These are phyloP conservation scores for Taxidea taxus DNA, from an alignment of 2,113 vertebrate species.

Conservation along the genomic window DNA sequence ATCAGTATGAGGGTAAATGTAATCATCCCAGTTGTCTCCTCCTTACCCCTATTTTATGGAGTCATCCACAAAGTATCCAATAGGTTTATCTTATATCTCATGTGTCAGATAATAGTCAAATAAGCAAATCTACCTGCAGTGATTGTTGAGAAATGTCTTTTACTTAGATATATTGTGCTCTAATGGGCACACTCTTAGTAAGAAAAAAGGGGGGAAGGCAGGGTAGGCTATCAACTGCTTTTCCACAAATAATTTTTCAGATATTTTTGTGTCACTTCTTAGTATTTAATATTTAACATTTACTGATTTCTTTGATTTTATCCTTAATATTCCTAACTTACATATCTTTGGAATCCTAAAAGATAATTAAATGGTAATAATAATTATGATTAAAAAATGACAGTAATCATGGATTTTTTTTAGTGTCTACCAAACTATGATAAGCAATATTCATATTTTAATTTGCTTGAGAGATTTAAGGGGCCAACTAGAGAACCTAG, in stretches of 20 bases:
- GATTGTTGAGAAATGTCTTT: not conserved
- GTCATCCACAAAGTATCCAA: not conserved
- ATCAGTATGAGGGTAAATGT: not conserved
- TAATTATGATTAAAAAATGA: not conserved
- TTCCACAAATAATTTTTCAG: not conserved
- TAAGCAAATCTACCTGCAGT: not conserved
- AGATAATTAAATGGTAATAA: not conserved
- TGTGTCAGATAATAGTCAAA: not conserved
- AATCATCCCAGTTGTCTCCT: not conserved
- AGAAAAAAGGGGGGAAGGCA: not conserved
- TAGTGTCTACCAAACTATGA: not conserved
- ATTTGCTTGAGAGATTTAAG: not conserved
- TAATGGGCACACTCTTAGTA: accelerated
- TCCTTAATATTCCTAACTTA: not conserved
- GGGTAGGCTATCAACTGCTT: not conserved
- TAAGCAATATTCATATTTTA: not conserved
- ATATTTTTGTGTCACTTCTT: not conserved
- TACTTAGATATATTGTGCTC: not conserved
- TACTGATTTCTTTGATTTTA: not conserved
- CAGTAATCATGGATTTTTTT: not conserved
- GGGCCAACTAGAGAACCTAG: not conserved
- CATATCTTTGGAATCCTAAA: not conserved
- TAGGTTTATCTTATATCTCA: not conserved
- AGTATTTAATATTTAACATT: not conserved
- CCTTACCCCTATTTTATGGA: not conserved